Base-by-base conservation (phyloP, 2,888 invertebrate genomes). In the Aphidius colemani region DNA sequence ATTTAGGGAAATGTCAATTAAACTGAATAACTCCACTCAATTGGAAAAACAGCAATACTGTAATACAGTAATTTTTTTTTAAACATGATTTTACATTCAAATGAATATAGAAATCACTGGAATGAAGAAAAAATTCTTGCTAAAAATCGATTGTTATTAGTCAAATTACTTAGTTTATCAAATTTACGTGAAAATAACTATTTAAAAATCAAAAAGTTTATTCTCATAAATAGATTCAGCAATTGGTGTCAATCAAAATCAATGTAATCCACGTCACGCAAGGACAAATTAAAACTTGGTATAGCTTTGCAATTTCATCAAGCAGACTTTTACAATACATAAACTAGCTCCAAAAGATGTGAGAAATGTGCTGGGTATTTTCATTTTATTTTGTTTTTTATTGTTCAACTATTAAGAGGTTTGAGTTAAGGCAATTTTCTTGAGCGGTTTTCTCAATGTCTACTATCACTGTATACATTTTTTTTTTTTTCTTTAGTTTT, bases 221-320 rank as follows among this genome's bases (percentile, higher is more conserved):
- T 30, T 5, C 3, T 3, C 30, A 0, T 5, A 30, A 30, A 30
- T 30, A 30, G 5, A 30, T 30, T 30, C 30, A 30, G 30, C 30
- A 30, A 63, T 49, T 41, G 49, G 55, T 70, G 73, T 75, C 75
- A 73, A 74, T 75, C 75, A 76, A 71, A 73, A 65, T 69, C 72
- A 71, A 73, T 72, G 74, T 75, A 77, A 79, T 79, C 75, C 73
- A 69, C 67, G 76, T 74, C 73, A 75, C 75, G 73, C 75, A 70
- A 74, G 73, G 73, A 75, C 74, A 75, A 74, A 73, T 77, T 74
- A 74, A 77, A 74, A 73, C 74, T 77, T 77, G 72, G 74, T 75
- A n/a, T n/a, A 74, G 75, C 75, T 77, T 77, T 75, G 77, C 75
- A 75, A 75, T 76, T 73, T 78, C 75, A 75, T 75, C 74, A 75